Conservation (phyloP, 2,888 invertebrate genomes). For the Nymphalis c-album region DNA sequence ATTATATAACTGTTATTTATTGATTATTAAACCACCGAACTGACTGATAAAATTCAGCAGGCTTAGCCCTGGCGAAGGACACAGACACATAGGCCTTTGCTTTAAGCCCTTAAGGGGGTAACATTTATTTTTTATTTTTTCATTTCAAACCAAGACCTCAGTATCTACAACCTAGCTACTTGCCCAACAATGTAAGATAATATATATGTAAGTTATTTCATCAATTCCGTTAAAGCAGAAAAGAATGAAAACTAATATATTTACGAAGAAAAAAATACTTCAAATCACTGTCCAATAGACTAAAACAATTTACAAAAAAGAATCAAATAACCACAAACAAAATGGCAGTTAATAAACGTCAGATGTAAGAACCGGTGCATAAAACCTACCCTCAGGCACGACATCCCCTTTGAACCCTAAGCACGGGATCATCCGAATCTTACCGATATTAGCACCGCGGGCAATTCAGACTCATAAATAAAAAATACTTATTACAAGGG, state of each 20-base stretch:
- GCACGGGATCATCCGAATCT: conserved; percentile 69
- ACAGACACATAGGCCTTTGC: no score
- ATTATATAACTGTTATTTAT: no score
- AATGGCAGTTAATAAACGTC: conserved; percentile 66
- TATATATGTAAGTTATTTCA: no score
- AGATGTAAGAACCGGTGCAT: conserved; percentile 59
- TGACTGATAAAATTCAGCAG: no score
- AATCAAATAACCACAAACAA: conserved; percentile 51
- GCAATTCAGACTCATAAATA: conserved; percentile 70
- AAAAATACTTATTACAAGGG: conserved; percentile 73
- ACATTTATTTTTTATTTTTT: no score
- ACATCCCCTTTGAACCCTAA: conserved; percentile 48
- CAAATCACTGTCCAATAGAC: background rate
- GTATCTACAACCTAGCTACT: no score
- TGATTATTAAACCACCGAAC: no score
- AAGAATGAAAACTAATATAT: background rate
- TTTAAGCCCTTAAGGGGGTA: no score
- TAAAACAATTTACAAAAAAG: conserved; percentile 46
- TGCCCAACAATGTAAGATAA: no score
- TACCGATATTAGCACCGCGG: conserved; percentile 76
- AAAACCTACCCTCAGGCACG: conserved; percentile 51
- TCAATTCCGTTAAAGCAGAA: background rate
- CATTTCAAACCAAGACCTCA: no score
- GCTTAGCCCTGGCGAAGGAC: no score
- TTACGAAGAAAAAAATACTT: background rate